Base-by-base conservation (phyloP, 2,888 invertebrate species). In the Dilophus febrilis region DNA sequence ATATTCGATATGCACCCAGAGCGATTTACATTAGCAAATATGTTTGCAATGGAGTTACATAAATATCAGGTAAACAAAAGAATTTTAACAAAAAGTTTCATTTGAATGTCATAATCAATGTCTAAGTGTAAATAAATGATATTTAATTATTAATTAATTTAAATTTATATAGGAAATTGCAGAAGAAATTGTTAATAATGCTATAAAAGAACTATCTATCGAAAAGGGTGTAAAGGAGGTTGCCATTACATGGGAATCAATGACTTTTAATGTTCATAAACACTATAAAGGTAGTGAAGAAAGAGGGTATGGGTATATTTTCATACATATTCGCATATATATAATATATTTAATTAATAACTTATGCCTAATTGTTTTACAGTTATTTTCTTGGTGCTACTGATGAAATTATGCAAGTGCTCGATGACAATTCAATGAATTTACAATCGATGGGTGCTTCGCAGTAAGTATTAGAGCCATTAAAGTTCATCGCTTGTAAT, bases 11-110 rank as follows among this genome's bases (percentile, higher is more conserved):
- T 91, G 80, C 71, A 82, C 3, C 77, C 86, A 3, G 81, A 85
- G 16, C 72, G 80, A n/a, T 91, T 92, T 50, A 91, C 90, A 0
- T 64, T 92, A 44, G 85, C 86, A 43, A 87, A 90, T 54, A 83
- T 92, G 77, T 92, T 92, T 55, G 73, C 80, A 2, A 91, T 92
- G 91, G 82, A 92, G 52, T 62, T 91, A 43, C 84, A 87, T 51
- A 74, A 78, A 47, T 86, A 84, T 53, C 79, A 81, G 59, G 85
- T 53, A 44, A 42, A 40, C 12, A 30, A 19, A 18, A 5, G 27
- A 18, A 30, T n/a, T n/a, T n/a, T n/a, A n/a, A n/a, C n/a, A n/a
- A n/a, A n/a, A n/a, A n/a, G 4, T 14, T 27, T 18, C 19, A 13
- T 22, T 14, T n/a, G 8, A 31, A 31, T 30, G 8, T 6, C n/a